These are phyloP conservation scores for Brachyrhaphis roseni DNA, from an alignment of 2,797 vertebrate genomes.

Conservation along the genomic window DNA sequence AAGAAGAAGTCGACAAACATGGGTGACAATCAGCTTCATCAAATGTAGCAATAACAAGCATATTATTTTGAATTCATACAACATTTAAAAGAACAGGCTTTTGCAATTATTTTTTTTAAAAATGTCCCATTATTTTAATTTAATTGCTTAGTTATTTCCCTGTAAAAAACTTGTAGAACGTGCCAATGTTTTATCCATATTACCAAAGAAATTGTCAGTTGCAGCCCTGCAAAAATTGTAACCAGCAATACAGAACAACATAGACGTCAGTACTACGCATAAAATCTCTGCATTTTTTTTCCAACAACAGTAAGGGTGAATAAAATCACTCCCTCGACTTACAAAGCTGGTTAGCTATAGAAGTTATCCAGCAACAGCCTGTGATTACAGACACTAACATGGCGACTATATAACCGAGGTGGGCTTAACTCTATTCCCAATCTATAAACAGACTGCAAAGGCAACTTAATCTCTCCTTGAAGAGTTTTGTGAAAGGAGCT, in stretches of 20 bases:
- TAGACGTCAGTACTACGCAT: neutral
- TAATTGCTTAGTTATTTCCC: neutral
- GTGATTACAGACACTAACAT: neutral
- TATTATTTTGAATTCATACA: neutral
- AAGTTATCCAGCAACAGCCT: neutral
- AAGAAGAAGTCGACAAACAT: neutral
- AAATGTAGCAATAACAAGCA: neutral
- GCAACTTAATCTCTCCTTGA: neutral
- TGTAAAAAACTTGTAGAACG: neutral
- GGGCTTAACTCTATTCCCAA: neutral
- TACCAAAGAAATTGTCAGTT: no score
- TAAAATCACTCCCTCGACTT: neutral
- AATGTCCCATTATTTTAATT: neutral
- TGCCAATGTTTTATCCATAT: no score
- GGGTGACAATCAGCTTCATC: neutral
- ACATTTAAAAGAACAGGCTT: neutral
- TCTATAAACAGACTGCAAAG: neutral
- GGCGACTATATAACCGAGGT: neutral
- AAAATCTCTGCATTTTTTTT: neutral
- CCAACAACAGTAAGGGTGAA: neutral
- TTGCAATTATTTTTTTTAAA: neutral
- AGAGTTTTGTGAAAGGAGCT: slow-evolving; percentile 1
- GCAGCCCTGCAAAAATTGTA: neutral
- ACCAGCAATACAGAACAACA: neutral
- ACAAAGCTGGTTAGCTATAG: neutral